Evolutionary conservation across 2,888 invertebrate species (phyloP).

Genomic region (Acholoe squamosa): DNA sequence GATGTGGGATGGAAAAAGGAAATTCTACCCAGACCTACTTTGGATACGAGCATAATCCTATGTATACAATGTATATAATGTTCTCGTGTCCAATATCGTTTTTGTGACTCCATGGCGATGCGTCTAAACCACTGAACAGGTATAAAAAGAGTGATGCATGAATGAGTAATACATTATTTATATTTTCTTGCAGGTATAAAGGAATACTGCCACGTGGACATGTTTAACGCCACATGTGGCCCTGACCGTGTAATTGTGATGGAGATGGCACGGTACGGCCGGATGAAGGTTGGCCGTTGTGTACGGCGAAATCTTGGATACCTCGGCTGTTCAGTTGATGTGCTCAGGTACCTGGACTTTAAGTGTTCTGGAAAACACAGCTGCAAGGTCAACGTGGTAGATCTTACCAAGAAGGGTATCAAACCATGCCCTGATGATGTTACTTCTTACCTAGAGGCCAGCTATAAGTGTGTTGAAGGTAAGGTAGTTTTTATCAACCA

Average conservation of each 20-base stretch:
- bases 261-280: constrained; percentile 63
- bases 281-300: constrained; percentile 65
- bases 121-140: too few species aligned
- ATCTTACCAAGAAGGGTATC: constrained; percentile 9
- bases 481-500: neutral
- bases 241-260: constrained; percentile 63
- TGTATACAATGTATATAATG: too few species aligned
- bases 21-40: too few species aligned
- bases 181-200: constrained; percentile 23
- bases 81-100: too few species aligned
- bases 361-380: constrained; percentile 61
- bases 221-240: constrained; percentile 63
- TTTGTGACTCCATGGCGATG: too few species aligned
- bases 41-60: too few species aligned
- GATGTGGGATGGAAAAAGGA: too few species aligned
- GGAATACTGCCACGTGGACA: constrained; percentile 62
- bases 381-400: constrained; percentile 61
- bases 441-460: constrained; percentile 65
- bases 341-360: constrained; percentile 63
- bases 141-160: too few species aligned
- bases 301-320: constrained; percentile 62
- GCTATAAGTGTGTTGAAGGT: constrained; percentile 65
- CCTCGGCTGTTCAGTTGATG: constrained; percentile 63
- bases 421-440: constrained; percentile 65
- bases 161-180: too few species aligned